Percentiles rank a stretch among this genome's conserved stretches.
Evolutionary conservation across 2,888 invertebrate species (phyloP).

Genomic region (Aphodius sticticus): DNA sequence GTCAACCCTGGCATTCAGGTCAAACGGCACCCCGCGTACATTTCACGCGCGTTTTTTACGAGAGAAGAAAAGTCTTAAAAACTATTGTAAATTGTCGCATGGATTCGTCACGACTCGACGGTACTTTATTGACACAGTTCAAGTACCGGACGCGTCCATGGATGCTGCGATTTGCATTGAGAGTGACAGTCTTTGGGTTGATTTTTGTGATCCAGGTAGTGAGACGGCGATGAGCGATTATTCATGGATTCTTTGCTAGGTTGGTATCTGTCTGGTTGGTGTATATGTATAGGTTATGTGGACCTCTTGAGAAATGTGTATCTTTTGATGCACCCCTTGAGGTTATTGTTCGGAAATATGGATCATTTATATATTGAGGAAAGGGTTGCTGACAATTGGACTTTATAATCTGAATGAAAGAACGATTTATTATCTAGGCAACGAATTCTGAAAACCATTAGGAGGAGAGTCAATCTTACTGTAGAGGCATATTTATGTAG

Average conservation of each 20-base stretch:
- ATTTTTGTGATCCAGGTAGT: not conserved
- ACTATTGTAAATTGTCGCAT: constrained; percentile 53
- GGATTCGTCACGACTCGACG: constrained; percentile 48
- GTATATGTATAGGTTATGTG: not conserved
- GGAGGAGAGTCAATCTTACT: not conserved
- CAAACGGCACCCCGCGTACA: constrained; percentile 37
- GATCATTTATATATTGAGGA: not conserved
- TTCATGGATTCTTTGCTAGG: not conserved
- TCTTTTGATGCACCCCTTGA: not conserved
- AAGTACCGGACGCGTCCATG: constrained; percentile 42
- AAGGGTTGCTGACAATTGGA: not conserved
- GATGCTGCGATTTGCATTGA: constrained; percentile 24
- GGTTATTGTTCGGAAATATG: not conserved
- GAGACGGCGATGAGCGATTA: no score
- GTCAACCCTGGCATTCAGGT: constrained; percentile 54
- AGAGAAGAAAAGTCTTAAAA: constrained; percentile 48
- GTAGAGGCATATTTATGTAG: no score
- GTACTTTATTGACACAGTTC: constrained; percentile 47
- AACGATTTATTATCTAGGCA: not conserved
- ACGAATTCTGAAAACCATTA: not conserved
- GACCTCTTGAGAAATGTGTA: constrained; percentile 4
- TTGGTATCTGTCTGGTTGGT: not conserved
- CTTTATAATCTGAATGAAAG: not conserved
- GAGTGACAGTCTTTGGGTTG: not conserved
- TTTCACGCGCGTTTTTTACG: constrained; percentile 49